Conservation (phyloP, 1,140 invertebrate species). For the Drosophila grimshawi region DNA sequence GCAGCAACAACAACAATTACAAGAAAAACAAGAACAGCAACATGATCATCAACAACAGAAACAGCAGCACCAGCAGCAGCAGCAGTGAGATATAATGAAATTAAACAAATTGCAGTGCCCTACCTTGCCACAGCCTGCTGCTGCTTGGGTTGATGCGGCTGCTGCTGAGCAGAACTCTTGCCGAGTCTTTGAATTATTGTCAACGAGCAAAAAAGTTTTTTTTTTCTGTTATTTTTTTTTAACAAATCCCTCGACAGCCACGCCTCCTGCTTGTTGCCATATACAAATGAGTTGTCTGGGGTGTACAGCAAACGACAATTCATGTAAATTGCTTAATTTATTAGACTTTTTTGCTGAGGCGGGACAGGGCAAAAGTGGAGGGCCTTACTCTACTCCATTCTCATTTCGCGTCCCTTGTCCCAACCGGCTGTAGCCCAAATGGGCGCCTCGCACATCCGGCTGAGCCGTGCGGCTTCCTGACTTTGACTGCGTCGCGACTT, state of each 20-base stretch:
- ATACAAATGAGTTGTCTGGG: constrained; percentile 77
- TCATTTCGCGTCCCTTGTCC: neutral
- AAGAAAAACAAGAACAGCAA: neutral
- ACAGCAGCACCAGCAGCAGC: constrained; percentile 36
- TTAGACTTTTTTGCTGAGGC: constrained; percentile 68
- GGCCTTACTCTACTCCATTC: too few relatives aligned
- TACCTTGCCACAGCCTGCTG: constrained; percentile 36
- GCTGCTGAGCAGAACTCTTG: constrained; percentile 8
- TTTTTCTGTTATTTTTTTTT: constrained; percentile 16
- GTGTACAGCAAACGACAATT: constrained; percentile 75
- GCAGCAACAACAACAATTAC: neutral
- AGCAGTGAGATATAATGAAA: constrained; percentile 62
- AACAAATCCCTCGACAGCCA: constrained; percentile 58
- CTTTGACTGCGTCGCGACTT: constrained; percentile 75
- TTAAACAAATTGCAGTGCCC: constrained; percentile 69
- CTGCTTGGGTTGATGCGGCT: neutral
- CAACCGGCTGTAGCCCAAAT: constrained; percentile 24
- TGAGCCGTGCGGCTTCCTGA: constrained; percentile 64
- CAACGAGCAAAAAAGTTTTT: constrained; percentile 61
- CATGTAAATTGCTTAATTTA: constrained; percentile 83
- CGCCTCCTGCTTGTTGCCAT: constrained; percentile 33
- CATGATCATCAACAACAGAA: constrained; percentile 16
- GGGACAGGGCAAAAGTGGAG: neutral
- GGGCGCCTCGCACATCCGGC: constrained; percentile 48
- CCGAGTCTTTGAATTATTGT: constrained; percentile 59